Percentiles rank a stretch among this genome's conserved stretches.
These are phyloP conservation scores for Hybos culiciformis DNA, from an alignment of 2,888 invertebrate genomes.

Conservation along the genomic window DNA sequence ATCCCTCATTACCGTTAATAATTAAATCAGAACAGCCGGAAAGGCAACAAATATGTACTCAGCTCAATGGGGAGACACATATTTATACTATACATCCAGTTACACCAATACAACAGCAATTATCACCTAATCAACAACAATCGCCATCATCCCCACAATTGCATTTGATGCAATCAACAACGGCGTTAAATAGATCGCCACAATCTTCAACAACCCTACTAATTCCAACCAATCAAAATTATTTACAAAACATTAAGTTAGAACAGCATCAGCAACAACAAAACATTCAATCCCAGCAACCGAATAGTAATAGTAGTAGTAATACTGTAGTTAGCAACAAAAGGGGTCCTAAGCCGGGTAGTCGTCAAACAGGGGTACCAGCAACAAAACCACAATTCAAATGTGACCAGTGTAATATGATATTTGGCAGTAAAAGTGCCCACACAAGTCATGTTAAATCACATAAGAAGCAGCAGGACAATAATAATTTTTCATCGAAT, in stretches of 20 bases:
- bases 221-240: constrained; percentile 11
- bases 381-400: constrained; percentile 40
- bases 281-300: background rate
- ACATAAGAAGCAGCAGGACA: constrained; percentile 40
- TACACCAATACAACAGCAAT: constrained; percentile 21
- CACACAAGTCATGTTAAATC: constrained; percentile 55
- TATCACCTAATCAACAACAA: constrained; percentile 22
- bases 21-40: constrained; percentile 33
- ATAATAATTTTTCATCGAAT: constrained; percentile 12
- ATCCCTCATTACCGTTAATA: constrained; percentile 32
- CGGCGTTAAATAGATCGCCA: constrained; percentile 13
- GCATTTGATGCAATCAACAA: constrained; percentile 2
- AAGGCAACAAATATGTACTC: constrained; percentile 27
- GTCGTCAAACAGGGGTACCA: background rate
- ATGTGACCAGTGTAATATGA: constrained; percentile 60
- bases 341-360: background rate
- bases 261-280: constrained; percentile 4
- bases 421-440: constrained; percentile 59
- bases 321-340: constrained; percentile 2
- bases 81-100: constrained; percentile 15
- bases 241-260: constrained; percentile 13
- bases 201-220: constrained; percentile 9
- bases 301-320: background rate
- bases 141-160: constrained; percentile 18
- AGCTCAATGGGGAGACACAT: constrained; percentile 18